Conservation (phyloP, 1,140 invertebrate species). For the Cherax destructor region DNA sequence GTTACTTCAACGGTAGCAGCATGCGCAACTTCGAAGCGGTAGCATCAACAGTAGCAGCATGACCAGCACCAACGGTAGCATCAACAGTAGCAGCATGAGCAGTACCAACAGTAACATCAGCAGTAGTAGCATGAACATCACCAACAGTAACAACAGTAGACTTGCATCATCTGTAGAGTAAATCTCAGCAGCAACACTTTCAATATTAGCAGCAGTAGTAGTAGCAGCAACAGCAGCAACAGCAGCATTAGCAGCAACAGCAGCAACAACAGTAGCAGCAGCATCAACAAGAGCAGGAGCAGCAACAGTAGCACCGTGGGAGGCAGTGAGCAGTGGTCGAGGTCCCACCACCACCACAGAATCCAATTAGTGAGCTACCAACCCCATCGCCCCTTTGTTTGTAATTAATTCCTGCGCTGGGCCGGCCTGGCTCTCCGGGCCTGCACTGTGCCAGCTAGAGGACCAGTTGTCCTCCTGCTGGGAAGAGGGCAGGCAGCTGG, state of each 20-base stretch:
- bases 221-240: not conserved
- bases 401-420: slow-evolving; percentile 34
- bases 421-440: not conserved
- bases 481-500: too few relatives aligned
- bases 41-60: not conserved
- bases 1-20: not conserved
- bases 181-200: not conserved
- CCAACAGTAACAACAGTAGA: not conserved
- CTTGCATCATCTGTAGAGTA: too few relatives aligned
- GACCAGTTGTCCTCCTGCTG: not conserved
- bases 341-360: slow-evolving; percentile 27
- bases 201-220: not conserved
- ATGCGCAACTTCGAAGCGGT: not conserved
- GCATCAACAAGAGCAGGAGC: not conserved
- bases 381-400: slow-evolving; percentile 35
- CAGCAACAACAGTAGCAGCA: too few relatives aligned
- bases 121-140: not conserved
- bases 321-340: not conserved
- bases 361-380: slow-evolving; percentile 34
- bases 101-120: not conserved
- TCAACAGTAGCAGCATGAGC: not conserved
- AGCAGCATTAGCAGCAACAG: not conserved
- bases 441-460: not conserved
- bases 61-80: not conserved
- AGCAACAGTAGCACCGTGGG: not conserved